Evolutionary conservation across 2,113 vertebrate genomes (phyloP).

Genomic region (Tragelaphus buxtoni): DNA sequence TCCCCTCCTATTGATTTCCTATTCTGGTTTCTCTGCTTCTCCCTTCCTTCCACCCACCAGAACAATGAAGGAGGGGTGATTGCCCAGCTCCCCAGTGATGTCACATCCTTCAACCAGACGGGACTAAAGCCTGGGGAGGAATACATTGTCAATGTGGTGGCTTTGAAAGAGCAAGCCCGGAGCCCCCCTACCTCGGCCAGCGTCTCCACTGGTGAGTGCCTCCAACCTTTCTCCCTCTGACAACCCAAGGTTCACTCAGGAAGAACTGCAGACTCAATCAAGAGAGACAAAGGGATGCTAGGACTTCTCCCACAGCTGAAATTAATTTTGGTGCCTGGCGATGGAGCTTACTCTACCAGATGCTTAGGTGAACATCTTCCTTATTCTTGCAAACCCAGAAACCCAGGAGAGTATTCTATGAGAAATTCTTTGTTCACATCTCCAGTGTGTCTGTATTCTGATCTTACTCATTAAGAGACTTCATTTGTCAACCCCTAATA

Average conservation of each 20-base stretch:
- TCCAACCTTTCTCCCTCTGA: neutral
- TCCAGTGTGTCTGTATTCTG: neutral
- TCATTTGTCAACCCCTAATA: neutral
- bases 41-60: conserved; percentile 70
- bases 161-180: conserved; percentile 92
- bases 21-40: neutral
- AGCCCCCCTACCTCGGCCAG: conserved; percentile 90
- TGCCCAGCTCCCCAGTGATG: conserved; percentile 93
- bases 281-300: neutral
- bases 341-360: neutral
- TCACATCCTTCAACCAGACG: conserved; percentile 95
- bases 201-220: conserved; percentile 90
- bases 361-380: neutral
- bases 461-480: neutral
- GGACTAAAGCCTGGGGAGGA: conserved; percentile 95
- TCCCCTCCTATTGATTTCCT: neutral
- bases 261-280: neutral
- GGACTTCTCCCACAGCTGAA: neutral
- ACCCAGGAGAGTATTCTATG: neutral
- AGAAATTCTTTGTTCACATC: neutral
- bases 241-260: neutral
- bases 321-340: neutral
- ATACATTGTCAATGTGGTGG: conserved; percentile 94
- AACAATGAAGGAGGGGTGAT: conserved; percentile 97
- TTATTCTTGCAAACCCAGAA: neutral